phyloP scores from a whole-genome alignment of 2,888 invertebrate species.

The Physocephala rufipes region DNA sequence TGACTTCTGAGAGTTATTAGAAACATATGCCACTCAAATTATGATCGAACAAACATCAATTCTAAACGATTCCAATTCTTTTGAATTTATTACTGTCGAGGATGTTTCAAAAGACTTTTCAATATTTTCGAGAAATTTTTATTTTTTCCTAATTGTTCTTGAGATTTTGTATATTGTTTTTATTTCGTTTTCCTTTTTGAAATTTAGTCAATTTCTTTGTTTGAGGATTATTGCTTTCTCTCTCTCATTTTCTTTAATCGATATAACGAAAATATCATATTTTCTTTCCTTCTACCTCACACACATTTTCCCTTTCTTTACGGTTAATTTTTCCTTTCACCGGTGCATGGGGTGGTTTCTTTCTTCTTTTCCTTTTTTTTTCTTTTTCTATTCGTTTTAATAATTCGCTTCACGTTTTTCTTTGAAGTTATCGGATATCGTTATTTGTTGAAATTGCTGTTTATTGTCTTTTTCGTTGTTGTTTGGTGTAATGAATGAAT shows the following conservation, averaged over 20 bases:
- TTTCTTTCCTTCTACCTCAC: too few relatives aligned
- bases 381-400: slow-evolving; percentile 31
- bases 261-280: too few relatives aligned
- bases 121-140: too few relatives aligned
- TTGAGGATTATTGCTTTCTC: too few relatives aligned
- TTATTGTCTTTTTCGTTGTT: slow-evolving; percentile 6
- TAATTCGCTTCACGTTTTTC: slow-evolving; percentile 58
- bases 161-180: too few relatives aligned
- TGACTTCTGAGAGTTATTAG: background rate
- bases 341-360: slow-evolving; percentile 1
- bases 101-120: too few relatives aligned
- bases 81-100: too few relatives aligned
- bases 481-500: slow-evolving; percentile 10
- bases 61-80: too few relatives aligned
- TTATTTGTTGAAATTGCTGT: slow-evolving; percentile 38
- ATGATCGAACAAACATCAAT: background rate
- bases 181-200: too few relatives aligned
- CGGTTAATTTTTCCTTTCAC: slow-evolving; percentile 32
- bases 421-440: slow-evolving; percentile 52
- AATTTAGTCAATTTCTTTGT: too few relatives aligned
- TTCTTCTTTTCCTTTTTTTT: slow-evolving; percentile 13
- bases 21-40: background rate
- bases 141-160: too few relatives aligned
- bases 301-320: background rate
- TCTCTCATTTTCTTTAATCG: too few relatives aligned